These are phyloP conservation scores for Cebidichthys violaceus DNA, from an alignment of 2,113 vertebrate genomes.

Conservation along the genomic window DNA sequence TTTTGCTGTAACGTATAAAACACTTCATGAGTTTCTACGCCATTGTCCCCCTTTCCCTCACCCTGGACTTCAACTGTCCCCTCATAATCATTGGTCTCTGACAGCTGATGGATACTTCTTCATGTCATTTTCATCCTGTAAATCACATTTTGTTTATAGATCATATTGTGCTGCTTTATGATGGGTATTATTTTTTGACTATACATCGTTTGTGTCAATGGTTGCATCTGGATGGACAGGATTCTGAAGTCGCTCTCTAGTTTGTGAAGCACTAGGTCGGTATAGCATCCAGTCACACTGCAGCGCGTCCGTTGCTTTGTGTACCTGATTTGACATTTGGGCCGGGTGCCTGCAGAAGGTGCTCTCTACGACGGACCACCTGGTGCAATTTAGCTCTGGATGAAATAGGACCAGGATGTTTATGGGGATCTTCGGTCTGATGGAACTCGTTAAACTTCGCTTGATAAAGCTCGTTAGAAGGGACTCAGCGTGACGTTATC, in stretches of 20 bases:
- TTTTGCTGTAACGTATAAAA: not conserved
- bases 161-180: not conserved
- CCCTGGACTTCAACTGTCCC: not conserved
- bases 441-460: not conserved
- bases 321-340: not conserved
- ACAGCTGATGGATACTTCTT: not conserved
- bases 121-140: not conserved
- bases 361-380: not conserved
- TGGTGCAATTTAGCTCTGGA: not conserved
- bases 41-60: not conserved
- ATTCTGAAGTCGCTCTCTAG: not conserved
- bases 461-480: slow-evolving; percentile 24
- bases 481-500: not conserved
- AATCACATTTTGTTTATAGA: not conserved
- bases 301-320: not conserved
- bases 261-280: not conserved
- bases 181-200: no score
- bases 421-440: not conserved
- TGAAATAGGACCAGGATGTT: not conserved
- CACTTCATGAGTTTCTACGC: not conserved
- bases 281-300: not conserved
- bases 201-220: not conserved
- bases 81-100: not conserved
- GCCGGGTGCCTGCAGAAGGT: not conserved
- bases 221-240: not conserved